These are phyloP conservation scores for Delichon dasypus DNA, from an alignment of 2,797 vertebrate genomes.

Conservation along the genomic window DNA sequence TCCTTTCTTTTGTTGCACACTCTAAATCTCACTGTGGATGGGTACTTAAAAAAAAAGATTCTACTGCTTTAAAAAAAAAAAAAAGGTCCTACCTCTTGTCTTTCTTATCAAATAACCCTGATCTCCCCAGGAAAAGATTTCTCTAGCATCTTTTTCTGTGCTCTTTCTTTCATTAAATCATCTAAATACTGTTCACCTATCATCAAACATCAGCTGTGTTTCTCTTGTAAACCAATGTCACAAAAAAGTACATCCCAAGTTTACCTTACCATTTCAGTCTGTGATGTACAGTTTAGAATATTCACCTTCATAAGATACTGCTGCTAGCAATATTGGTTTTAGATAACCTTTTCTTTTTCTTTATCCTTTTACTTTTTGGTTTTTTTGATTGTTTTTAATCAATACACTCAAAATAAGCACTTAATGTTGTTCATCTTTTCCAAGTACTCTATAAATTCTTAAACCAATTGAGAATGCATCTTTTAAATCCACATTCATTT, in stretches of 20 bases:
- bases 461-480: background rate
- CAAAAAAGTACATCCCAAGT: background rate
- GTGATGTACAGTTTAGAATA: accelerated
- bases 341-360: accelerated
- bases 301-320: background rate
- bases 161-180: background rate
- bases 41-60: background rate
- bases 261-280: background rate
- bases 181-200: background rate
- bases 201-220: background rate
- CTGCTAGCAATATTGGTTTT: background rate
- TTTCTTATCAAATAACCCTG: background rate
- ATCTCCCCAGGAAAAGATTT: background rate
- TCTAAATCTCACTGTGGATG: background rate
- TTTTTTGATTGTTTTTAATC: accelerated
- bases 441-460: background rate
- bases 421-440: background rate
- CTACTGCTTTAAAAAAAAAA: background rate
- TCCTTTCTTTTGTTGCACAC: background rate
- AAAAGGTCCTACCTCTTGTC: background rate
- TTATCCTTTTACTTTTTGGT: accelerated
- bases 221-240: background rate
- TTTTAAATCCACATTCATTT: background rate
- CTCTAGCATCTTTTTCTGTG: background rate
- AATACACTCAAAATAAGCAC: background rate